Base-by-base conservation (phyloP, 1,140 invertebrate genomes). In the Matsumurasca onukii region DNA sequence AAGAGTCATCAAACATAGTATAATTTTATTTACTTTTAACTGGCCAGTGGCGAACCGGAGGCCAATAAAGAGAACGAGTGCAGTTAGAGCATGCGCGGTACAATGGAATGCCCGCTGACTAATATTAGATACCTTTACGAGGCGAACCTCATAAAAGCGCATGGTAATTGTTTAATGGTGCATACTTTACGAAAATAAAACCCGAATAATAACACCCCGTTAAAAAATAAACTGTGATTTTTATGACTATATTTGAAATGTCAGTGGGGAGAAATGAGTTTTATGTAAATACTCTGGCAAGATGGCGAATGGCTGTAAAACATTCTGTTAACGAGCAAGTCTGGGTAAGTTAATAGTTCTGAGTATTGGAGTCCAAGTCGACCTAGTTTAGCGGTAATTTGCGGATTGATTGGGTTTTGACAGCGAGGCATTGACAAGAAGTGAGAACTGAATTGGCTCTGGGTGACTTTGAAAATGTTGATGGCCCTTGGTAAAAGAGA, bases 1-100 rank as follows among this genome's bases (percentile, higher is more conserved):
- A 27, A 27, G 25, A 24, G 5, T 24, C 55, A 59, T 59, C 55
- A 59, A 59, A 59, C 55, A 22, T 59, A 39, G 34, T 24, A 59
- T 59, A 59, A 59, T 25, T 59, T 59, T 59, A 59, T 59, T 59
- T 59, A 59, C 55, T 59, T 59, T 59, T 59, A 59, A 59, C 55
- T 27, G 55, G 55, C 55, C 34, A 5, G 34, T 39, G 5, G 34
- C 17, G 34, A 5, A 39, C 34, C 34, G 34, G 17, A 39, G 34
- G 34, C 34, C 17, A 39, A 39, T 39, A 39, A 39, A 39, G 34
- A 5, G 22, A 27, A 22, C 25, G 30, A 27, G 13, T 9, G 55
- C 25, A n/a, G 25, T 59, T 59, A 59, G 55, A 22, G 15, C 55
- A 27, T 52, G 49, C 49, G 24, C 55, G 3, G 25, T 29, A 59